phyloP scores from a whole-genome alignment of 2,797 vertebrate genomes.

The Cynodonichthys magdalenae region DNA sequence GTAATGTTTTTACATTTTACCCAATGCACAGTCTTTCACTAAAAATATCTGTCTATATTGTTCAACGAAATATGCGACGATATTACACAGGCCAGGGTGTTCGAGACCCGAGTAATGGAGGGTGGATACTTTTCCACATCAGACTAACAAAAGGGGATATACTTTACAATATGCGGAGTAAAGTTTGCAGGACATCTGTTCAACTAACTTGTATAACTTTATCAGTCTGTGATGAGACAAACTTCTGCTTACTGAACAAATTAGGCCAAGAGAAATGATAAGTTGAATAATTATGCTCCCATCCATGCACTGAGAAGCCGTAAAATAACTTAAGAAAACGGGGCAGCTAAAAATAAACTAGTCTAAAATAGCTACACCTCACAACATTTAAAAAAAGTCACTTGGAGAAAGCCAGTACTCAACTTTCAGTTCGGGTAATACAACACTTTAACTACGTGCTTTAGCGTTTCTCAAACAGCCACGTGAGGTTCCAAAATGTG shows the following conservation, averaged over 20 bases:
- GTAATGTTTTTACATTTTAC: no score
- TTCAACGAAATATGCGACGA: no score
- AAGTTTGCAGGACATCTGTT: slow-evolving; percentile 15
- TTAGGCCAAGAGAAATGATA: slow-evolving; percentile 52
- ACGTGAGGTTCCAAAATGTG: neutral
- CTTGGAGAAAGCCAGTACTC: neutral
- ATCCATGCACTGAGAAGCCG: neutral
- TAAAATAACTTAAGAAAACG: neutral
- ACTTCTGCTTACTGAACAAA: slow-evolving; percentile 73
- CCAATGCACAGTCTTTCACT: no score
- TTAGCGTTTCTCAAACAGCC: no score
- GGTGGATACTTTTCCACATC: neutral
- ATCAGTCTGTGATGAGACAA: slow-evolving; percentile 62
- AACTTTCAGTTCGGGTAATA: neutral
- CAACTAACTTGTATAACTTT: slow-evolving; percentile 71
- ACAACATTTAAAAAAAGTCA: neutral
- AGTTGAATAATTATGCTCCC: slow-evolving; percentile 44
- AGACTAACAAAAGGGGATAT: slow-evolving; percentile 26
- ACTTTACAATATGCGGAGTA: slow-evolving; percentile 42
- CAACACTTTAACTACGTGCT: neutral
- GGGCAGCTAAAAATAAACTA: neutral
- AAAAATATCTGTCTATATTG: no score
- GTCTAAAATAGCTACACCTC: neutral
- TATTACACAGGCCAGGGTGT: no score
- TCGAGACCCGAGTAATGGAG: no score